These are phyloP conservation scores for Drosophila nasuta DNA, from an alignment of 1,140 invertebrate genomes.

Conservation along the genomic window DNA sequence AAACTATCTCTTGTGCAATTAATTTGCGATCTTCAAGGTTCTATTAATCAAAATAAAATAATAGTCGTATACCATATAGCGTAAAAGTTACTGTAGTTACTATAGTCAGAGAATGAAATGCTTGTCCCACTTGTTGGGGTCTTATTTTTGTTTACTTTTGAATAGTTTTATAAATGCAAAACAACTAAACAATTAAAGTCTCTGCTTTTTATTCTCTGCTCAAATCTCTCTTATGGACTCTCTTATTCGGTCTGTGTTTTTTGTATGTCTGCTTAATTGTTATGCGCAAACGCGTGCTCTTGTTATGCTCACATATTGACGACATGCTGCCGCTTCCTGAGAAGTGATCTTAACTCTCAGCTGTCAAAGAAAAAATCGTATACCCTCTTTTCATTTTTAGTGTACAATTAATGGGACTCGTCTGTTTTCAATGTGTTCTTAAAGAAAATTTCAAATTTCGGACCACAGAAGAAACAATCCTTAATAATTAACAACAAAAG, in stretches of 20 bases:
- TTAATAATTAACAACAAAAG: no score
- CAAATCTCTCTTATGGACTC: no score
- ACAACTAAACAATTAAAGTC: no score
- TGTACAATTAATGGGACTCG: background rate
- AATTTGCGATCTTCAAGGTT: no score
- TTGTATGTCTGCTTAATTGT: background rate
- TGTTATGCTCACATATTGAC: background rate
- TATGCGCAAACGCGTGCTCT: conserved; percentile 9
- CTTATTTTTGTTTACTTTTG: background rate
- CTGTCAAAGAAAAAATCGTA: background rate
- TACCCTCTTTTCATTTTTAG: background rate
- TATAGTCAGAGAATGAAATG: background rate
- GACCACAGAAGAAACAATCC: no score
- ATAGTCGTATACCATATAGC: no score
- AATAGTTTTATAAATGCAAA: background rate
- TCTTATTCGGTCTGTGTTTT: background rate
- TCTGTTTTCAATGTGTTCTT: background rate
- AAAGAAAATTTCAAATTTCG: no score
- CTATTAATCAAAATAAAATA: no score
- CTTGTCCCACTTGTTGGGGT: background rate
- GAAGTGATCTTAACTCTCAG: background rate
- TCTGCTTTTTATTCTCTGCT: no score
- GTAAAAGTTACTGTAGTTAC: no score
- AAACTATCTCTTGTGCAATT: no score
- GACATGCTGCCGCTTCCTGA: background rate